Percentiles rank a stretch among this genome's conserved stretches.
Evolutionary conservation across 2,888 invertebrate genomes (phyloP).

Genomic region (Cinara cedri): DNA sequence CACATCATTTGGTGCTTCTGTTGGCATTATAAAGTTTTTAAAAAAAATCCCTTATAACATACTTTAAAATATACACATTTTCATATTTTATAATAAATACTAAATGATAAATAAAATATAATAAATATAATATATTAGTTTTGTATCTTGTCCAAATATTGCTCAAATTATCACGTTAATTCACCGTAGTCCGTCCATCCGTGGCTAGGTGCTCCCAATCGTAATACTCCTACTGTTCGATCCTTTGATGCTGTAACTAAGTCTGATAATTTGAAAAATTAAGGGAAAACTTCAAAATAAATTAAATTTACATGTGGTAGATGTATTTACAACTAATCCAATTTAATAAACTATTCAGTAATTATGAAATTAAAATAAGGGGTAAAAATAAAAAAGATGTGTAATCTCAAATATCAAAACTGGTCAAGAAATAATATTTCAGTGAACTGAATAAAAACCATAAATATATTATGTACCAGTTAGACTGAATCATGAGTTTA

Average conservation of each 20-base stretch:
- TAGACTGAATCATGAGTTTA: not conserved
- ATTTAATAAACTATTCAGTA: not conserved
- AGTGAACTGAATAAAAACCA: not conserved
- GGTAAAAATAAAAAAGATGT: not conserved
- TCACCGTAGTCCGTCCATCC: slow-evolving; percentile 65
- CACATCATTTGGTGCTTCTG: slow-evolving; percentile 48
- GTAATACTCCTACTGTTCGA: slow-evolving; percentile 64
- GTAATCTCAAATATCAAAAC: not conserved
- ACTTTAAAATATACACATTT: slow-evolving; percentile 41
- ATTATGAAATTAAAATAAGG: not conserved
- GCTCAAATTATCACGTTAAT: slow-evolving; percentile 63
- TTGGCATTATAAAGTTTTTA: slow-evolving; percentile 13
- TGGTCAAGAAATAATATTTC: not conserved
- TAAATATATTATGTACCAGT: not conserved
- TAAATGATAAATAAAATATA: no score
- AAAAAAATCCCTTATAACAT: slow-evolving; percentile 35
- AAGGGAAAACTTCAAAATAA: slow-evolving; percentile 48
- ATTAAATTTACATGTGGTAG: not conserved
- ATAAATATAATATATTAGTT: slow-evolving; percentile 43
- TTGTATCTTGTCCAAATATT: slow-evolving; percentile 35
- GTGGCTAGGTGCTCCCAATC: slow-evolving; percentile 65
- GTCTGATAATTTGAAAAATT: slow-evolving; percentile 61
- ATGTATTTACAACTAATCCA: not conserved
- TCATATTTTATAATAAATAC: slow-evolving; percentile 16
- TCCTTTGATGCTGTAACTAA: slow-evolving; percentile 65